A percentile compares a stretch with the other conserved stretches of the same genome.
Evolutionary conservation across 2,888 invertebrate species (phyloP).

Genomic region (Onthophagus sagittarius): DNA sequence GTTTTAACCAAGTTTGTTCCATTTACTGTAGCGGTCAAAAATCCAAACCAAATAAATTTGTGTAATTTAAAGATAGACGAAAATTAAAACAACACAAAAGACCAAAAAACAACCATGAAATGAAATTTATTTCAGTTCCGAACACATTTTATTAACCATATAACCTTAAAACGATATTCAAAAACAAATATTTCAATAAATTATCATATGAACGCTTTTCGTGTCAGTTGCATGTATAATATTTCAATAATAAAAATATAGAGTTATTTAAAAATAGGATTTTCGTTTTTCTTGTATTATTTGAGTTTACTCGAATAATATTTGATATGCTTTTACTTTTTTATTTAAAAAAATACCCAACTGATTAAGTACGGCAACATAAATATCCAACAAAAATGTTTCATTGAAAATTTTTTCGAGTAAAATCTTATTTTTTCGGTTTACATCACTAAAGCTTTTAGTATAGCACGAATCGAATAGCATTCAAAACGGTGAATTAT

Average conservation of each 20-base stretch:
- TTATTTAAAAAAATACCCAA: background rate
- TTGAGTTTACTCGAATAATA: background rate
- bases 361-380: background rate
- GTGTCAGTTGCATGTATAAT: background rate
- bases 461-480: background rate
- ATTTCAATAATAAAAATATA: background rate
- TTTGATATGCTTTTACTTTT: background rate
- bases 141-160: background rate
- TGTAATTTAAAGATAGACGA: background rate
- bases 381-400: background rate
- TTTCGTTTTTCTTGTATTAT: background rate
- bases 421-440: background rate
- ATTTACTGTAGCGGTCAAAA: background rate
- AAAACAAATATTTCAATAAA: background rate
- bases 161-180: background rate
- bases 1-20: background rate
- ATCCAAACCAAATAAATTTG: no score
- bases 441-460: background rate
- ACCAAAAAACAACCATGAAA: background rate
- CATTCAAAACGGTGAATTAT: background rate
- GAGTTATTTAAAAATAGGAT: background rate
- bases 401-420: background rate
- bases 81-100: background rate
- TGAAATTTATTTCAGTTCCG: background rate
- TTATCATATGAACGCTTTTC: background rate